phyloP scores from a whole-genome alignment of 2,888 invertebrate species.

The Meteorus cinctellus region DNA sequence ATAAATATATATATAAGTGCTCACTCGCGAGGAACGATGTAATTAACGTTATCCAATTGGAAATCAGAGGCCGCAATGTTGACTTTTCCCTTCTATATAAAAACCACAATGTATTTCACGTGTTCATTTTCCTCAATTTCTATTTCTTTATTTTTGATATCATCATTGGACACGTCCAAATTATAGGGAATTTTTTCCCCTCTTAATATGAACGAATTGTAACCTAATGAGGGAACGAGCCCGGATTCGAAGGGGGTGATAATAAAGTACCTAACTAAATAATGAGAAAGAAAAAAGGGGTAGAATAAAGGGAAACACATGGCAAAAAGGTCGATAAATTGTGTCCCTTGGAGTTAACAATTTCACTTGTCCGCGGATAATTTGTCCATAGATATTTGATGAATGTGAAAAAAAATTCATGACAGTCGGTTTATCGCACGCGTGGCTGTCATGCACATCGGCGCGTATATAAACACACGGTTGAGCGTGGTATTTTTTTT shows the following conservation, averaged over 20 bases:
- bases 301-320: too few relatives aligned
- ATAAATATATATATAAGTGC: slow-evolving; percentile 2
- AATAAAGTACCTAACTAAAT: neutral
- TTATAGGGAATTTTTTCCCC: neutral
- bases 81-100: slow-evolving; percentile 14
- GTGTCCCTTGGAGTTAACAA: too few relatives aligned
- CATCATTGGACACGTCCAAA: neutral
- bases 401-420: slow-evolving; percentile 46
- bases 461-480: slow-evolving; percentile 51
- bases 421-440: slow-evolving; percentile 48
- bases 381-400: too few relatives aligned
- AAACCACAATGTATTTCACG: neutral
- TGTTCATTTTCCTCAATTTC: neutral
- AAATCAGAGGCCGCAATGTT: slow-evolving; percentile 9
- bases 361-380: too few relatives aligned
- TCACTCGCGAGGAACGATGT: slow-evolving; percentile 28
- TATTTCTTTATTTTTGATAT: neutral
- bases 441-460: slow-evolving; percentile 51
- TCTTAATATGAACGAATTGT: neutral
- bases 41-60: slow-evolving; percentile 40
- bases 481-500: slow-evolving; percentile 4
- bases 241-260: neutral
- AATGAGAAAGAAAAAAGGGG: neutral
- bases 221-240: neutral
- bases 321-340: too few relatives aligned